Conservation (phyloP, 2,888 invertebrate genomes). For the Dasypolia templi region DNA sequence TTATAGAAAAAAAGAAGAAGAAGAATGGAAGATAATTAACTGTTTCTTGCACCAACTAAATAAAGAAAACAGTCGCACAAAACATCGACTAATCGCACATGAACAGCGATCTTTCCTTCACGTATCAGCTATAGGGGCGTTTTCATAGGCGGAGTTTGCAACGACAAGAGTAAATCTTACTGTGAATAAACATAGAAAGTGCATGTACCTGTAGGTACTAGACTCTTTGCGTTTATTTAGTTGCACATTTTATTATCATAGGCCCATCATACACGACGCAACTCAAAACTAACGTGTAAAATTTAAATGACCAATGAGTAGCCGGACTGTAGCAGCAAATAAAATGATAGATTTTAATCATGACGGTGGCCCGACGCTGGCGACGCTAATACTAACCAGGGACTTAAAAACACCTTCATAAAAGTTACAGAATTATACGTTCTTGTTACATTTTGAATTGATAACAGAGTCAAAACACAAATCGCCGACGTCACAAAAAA, state of each 20-base stretch:
- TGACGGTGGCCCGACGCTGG: neutral
- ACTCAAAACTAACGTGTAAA: neutral
- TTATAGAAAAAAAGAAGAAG: neutral
- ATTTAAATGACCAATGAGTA: neutral
- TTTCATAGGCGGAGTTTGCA: constrained; percentile 70
- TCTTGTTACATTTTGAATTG: too few species aligned
- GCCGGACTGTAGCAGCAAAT: neutral
- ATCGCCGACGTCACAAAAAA: too few species aligned
- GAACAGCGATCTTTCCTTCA: constrained; percentile 50
- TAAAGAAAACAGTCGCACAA: neutral
- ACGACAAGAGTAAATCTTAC: constrained; percentile 74
- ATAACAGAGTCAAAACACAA: too few species aligned
- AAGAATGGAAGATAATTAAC: neutral
- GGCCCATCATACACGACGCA: neutral
- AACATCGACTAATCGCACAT: constrained; percentile 41
- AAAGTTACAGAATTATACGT: too few species aligned
- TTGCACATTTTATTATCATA: constrained; percentile 32
- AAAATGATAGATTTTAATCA: neutral
- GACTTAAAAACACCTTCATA: too few species aligned
- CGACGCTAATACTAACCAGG: neutral
- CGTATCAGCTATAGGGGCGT: constrained; percentile 54
- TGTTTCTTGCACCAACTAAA: neutral
- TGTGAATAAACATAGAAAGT: constrained; percentile 73
- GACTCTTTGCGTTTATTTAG: constrained; percentile 15
- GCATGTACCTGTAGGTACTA: constrained; percentile 45